Evolutionary conservation across 53 echinoderm and acorn worm species (phyloP), one percentile per base, ranked within the genome.

Genomic region (Glandiceps talaboti): DNA sequence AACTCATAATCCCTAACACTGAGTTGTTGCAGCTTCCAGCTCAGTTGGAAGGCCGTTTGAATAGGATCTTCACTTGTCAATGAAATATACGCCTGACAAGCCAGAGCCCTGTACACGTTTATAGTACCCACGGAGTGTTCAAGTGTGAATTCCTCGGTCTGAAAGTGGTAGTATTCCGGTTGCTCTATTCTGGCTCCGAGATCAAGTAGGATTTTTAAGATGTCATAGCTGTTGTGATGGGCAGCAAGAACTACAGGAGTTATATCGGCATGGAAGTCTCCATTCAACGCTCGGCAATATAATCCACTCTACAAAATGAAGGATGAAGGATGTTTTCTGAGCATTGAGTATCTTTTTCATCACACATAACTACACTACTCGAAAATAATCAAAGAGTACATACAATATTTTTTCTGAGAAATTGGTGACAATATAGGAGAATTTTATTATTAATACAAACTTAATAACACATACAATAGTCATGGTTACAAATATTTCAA

Each of bases 151-250:
- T 91, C 93, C 79, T 99, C 88, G 14, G 99, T 99, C 77, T 91
- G 91, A 85, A 99, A 99, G 84, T 90, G 89, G 78, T 99, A 99
- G 75, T 89, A 91, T 75, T 91, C 99, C 25, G 99, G 93, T 29
- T 94, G 93, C 82, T 99, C 99, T 75, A 99, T 99, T 28, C 99
- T 83, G 74, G 93, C 99, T 25, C 99, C 99, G 85, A 93, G 91
- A 75, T 99, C 99, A 32, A 99, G 83, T 1, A 99, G 88, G 31
- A 94, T 88, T 86, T 94, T 94, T 74, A 99, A 93, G 81, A 99
- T 94, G 83, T 99, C 99, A 74, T 99, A 99, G 88, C 93, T 99
- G 87, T 99, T 99, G 83, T 99, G 99, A 30, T 99, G 99, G 31
- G 99, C 93, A 29, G 99, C 93, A 31, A 99, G 84, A 14, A 99